Conservation (phyloP, 2,888 invertebrate genomes). For the Halocaridina rubra region DNA sequence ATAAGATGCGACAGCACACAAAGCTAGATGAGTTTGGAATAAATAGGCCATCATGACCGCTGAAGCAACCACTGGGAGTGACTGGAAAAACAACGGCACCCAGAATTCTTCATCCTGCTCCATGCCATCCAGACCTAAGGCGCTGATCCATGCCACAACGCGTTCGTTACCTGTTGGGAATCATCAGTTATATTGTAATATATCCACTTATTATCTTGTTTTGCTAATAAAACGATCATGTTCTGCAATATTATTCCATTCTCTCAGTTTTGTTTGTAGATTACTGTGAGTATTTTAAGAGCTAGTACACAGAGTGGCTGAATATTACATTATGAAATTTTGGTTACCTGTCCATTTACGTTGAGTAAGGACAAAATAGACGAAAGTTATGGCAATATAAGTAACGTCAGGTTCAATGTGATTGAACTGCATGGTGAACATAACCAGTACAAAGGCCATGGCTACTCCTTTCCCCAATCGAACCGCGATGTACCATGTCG, state of each 20-base stretch:
- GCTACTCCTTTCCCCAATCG: conserved; percentile 90
- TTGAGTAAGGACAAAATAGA: conserved; percentile 65
- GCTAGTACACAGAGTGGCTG: not conserved
- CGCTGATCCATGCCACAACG: not conserved
- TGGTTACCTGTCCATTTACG: conserved; percentile 46
- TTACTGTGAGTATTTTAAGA: not conserved
- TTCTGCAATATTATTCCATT: too few species aligned
- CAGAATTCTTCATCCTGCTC: conserved; percentile 46
- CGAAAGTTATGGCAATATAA: conserved; percentile 63
- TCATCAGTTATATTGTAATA: too few species aligned
- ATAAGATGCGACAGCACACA: conserved; percentile 26
- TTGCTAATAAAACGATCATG: too few species aligned
- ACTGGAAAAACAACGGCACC: not conserved
- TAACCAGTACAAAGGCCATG: conserved; percentile 81
- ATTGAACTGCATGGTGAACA: conserved; percentile 77
- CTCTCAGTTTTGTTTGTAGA: not conserved
- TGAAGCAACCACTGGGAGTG: not conserved
- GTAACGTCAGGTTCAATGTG: conserved; percentile 64
- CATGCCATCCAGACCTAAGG: not conserved
- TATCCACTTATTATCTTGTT: too few species aligned
- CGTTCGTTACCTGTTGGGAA: conserved; percentile 27
- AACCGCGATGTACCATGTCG: conserved; percentile 85
- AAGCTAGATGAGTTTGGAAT: not conserved
- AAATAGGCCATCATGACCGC: not conserved
- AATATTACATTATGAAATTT: not conserved